phyloP scores from a whole-genome alignment of 2,888 invertebrate genomes.

The Anorthoa munda region DNA sequence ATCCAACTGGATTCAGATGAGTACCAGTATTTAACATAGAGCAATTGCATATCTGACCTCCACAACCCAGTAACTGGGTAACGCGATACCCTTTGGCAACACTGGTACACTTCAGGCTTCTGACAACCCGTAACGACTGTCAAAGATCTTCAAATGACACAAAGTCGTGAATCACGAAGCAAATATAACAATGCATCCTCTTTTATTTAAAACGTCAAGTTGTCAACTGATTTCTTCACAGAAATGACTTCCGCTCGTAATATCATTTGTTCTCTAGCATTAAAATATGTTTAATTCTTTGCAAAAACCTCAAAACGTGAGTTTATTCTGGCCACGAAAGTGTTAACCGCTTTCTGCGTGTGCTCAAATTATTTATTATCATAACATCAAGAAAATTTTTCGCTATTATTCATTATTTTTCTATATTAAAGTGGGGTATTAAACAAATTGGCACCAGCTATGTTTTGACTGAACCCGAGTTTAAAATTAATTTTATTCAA shows the following conservation, averaged over 20 bases:
- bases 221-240: background rate
- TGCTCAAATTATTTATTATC: constrained; percentile 32
- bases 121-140: no score
- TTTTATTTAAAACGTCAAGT: background rate
- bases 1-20: no score
- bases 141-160: background rate
- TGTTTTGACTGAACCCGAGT: constrained; percentile 52
- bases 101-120: no score
- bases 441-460: constrained; percentile 54
- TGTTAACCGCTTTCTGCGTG: constrained; percentile 28
- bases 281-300: constrained; percentile 8
- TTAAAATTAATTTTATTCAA: constrained; percentile 54
- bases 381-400: constrained; percentile 36
- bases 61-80: no score
- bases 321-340: constrained; percentile 43
- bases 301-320: constrained; percentile 19
- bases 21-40: no score
- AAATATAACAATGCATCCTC: background rate
- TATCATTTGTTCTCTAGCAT: background rate
- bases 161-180: background rate
- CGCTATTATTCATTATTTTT: constrained; percentile 51
- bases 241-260: background rate
- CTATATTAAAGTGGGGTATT: constrained; percentile 41
- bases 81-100: no score
- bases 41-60: no score